phyloP scores from a whole-genome alignment of 2,888 invertebrate genomes.

The Agonum fuliginosum region DNA sequence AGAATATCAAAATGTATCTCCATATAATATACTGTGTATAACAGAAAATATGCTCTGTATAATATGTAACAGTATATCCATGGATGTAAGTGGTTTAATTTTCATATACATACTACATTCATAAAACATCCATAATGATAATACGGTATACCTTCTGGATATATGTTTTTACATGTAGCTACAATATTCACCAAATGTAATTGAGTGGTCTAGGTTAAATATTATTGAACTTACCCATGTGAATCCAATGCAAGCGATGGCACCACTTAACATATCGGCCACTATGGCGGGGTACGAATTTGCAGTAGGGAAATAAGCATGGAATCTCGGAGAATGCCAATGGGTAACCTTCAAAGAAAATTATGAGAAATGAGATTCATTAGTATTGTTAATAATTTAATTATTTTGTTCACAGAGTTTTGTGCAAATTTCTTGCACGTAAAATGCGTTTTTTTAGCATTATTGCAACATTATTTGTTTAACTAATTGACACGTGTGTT shows the following conservation, averaged over 20 bases:
- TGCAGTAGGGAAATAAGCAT: slow-evolving; percentile 95
- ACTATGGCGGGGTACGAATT: slow-evolving; percentile 96
- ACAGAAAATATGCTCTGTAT: no score
- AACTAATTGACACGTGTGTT: neutral
- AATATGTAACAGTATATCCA: no score
- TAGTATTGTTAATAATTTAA: slow-evolving; percentile 5
- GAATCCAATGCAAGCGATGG: slow-evolving; percentile 97
- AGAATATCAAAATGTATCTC: no score
- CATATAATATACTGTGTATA: no score
- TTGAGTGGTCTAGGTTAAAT: no score
- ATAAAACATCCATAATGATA: no score
- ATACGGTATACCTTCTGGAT: no score
- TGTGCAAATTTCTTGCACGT: neutral
- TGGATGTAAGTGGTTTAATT: no score
- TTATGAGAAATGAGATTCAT: neutral
- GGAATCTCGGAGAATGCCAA: slow-evolving; percentile 97
- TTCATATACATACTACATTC: no score
- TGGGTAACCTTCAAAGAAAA: slow-evolving; percentile 82
- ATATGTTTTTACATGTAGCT: no score
- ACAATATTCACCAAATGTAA: no score
- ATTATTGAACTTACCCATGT: slow-evolving; percentile 92
- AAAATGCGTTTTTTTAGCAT: neutral
- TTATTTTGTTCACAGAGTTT: slow-evolving; percentile 9
- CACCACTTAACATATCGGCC: slow-evolving; percentile 95
- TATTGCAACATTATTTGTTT: neutral